Evolutionary conservation across 2,113 vertebrate genomes (phyloP).

Genomic region (Phainopepla nitens): DNA sequence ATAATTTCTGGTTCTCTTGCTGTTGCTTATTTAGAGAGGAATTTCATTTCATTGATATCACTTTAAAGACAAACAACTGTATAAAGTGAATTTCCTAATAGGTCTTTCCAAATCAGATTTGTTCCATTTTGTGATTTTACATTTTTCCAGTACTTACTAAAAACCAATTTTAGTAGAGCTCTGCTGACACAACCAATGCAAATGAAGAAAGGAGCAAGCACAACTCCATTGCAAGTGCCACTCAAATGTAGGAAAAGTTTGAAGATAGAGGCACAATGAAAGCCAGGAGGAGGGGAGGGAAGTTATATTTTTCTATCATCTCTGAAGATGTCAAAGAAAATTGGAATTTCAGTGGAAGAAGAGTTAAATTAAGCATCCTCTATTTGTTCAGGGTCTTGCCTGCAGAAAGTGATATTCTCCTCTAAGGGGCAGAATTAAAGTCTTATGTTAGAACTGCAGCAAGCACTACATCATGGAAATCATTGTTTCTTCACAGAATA

Average conservation of each 20-base stretch:
- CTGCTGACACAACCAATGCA: neutral
- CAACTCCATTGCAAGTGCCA: neutral
- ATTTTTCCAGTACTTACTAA: neutral
- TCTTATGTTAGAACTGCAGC: neutral
- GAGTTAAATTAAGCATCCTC: neutral
- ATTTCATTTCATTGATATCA: neutral
- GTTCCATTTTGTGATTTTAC: neutral
- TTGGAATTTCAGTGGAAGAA: neutral
- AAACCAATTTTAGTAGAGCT: neutral
- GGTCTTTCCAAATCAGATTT: neutral
- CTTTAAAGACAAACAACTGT: neutral
- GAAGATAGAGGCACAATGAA: neutral
- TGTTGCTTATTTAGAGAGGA: neutral
- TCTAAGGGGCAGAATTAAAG: neutral
- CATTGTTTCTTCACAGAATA: neutral
- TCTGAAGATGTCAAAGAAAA: neutral
- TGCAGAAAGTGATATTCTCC: neutral
- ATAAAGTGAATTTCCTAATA: neutral
- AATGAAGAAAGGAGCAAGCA: neutral
- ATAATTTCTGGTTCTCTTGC: neutral
- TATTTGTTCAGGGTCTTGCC: neutral
- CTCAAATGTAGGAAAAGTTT: neutral
- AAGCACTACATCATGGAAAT: neutral
- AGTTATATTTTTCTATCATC: neutral
- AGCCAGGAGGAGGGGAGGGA: neutral